Conservation (phyloP, 2,113 vertebrate genomes). For the Grammomys surdaster region DNA sequence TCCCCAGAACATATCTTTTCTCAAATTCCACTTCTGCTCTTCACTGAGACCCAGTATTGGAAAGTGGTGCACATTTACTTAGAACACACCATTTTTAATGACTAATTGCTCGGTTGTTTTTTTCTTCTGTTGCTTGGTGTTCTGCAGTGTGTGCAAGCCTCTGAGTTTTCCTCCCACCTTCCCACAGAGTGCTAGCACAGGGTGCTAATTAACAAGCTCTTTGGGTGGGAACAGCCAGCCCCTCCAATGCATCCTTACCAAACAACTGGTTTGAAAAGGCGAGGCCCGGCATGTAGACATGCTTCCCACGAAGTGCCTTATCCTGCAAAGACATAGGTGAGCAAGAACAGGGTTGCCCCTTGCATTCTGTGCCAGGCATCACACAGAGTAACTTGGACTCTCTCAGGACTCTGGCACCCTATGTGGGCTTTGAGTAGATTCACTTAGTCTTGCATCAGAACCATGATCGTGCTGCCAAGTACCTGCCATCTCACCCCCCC, state of each 20-base stretch:
- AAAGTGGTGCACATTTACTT: constrained; percentile 48
- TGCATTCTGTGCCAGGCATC: constrained; percentile 69
- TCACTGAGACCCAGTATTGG: constrained; percentile 13
- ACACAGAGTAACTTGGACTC: constrained; percentile 29
- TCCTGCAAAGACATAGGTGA: constrained; percentile 71
- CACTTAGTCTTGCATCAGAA: constrained; percentile 22
- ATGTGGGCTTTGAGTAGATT: constrained; percentile 42
- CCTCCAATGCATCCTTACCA: constrained; percentile 61
- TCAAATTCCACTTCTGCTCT: background rate
- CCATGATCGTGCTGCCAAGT: background rate
- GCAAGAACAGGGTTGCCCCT: constrained; percentile 27
- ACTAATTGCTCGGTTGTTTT: constrained; percentile 63
- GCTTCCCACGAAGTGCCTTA: constrained; percentile 73
- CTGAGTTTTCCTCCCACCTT: constrained; percentile 73
- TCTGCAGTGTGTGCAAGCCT: constrained; percentile 61
- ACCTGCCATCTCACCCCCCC: constrained; percentile 5
- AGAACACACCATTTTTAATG: constrained; percentile 55
- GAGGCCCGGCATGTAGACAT: background rate
- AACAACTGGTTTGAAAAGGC: constrained; percentile 77
- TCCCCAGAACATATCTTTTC: constrained; percentile 25
- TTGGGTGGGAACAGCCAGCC: constrained; percentile 58
- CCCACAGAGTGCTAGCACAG: constrained; percentile 7
- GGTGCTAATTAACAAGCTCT: constrained; percentile 61
- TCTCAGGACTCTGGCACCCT: constrained; percentile 57
- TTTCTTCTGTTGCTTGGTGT: constrained; percentile 73